phyloP scores from a whole-genome alignment of 2,797 vertebrate species.

The Acomys russatus region DNA sequence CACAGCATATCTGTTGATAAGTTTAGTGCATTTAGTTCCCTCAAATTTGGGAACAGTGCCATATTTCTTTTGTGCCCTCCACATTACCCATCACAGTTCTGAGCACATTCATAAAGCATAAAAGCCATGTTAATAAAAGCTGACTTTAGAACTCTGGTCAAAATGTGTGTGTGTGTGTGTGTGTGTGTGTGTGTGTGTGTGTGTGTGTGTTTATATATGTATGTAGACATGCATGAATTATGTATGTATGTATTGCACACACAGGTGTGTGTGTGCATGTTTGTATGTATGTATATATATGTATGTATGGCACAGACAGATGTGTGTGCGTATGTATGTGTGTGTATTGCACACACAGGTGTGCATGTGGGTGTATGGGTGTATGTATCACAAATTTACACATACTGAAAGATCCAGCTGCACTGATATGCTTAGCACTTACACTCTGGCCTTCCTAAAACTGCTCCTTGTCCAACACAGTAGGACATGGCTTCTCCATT shows the following conservation, averaged over 20 bases:
- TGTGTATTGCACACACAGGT: not conserved
- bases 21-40: not conserved
- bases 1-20: not conserved
- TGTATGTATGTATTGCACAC: too few relatives aligned
- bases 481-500: not conserved
- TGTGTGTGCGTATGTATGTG: not conserved
- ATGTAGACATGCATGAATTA: too few relatives aligned
- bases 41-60: not conserved
- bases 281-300: not conserved
- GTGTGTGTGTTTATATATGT: too few relatives aligned
- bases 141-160: conserved; percentile 8
- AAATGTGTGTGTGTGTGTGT: too few relatives aligned
- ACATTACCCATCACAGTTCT: not conserved
- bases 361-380: not conserved
- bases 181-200: too few relatives aligned
- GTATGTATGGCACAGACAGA: not conserved
- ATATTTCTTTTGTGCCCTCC: not conserved
- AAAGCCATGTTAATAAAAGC: not conserved
- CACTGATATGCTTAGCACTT: not conserved
- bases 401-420: not conserved
- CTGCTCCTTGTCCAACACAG: not conserved
- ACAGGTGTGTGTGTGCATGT: too few relatives aligned
- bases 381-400: too few relatives aligned
- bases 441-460: not conserved
- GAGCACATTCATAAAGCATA: not conserved